Evolutionary conservation across 2,113 vertebrate genomes (phyloP), one percentile per base, ranked within the genome.

Genomic region (Tympanuchus pallidicinctus): DNA sequence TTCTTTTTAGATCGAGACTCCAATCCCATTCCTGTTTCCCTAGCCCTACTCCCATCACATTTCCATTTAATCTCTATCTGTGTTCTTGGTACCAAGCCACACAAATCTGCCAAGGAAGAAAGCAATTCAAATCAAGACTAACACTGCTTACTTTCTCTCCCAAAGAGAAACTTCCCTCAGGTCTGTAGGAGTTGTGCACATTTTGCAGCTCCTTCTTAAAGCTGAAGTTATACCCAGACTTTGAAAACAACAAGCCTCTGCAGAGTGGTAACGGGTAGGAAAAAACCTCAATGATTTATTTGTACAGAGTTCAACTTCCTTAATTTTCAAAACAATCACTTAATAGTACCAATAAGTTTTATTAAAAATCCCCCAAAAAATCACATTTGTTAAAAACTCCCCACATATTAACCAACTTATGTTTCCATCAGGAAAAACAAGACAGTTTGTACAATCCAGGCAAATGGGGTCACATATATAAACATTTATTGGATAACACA

Each of bases 391-490:
- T 67, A n/a, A 52, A 43, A 65, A 48, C 1, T 71, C 15, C 21
- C 19, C 36, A 88, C 71, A 67, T 56, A 78, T 5, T 63, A 32
- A 74, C 6, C 38, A 54, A 50, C 69, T 94, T 43, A 79, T 30
- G 84, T 30, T 66, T 61, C 10, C 36, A 72, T 82, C 75, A 40
- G 60, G 77, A 54, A 92, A 77, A 76, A 11, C 19, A 92, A 85
- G 85, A 59, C 16, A 73, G 21, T 63, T 70, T 36, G 38, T 94
- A 76, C 82, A 94, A 91, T 80, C 82, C 88, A 91, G 18, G 60
- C 87, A 91, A 80, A 0, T 66, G 69, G 87, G 32, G 38, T 89
- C 43, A 67, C 21, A 80, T 3, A 11, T 52, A 15, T 47, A 63
- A 67, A 78, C 64, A 82, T 59, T 56, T 74, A 89, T 92, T 82